These are phyloP conservation scores for Archivesica marissinica DNA, from an alignment of 1,140 invertebrate genomes.

Conservation along the genomic window DNA sequence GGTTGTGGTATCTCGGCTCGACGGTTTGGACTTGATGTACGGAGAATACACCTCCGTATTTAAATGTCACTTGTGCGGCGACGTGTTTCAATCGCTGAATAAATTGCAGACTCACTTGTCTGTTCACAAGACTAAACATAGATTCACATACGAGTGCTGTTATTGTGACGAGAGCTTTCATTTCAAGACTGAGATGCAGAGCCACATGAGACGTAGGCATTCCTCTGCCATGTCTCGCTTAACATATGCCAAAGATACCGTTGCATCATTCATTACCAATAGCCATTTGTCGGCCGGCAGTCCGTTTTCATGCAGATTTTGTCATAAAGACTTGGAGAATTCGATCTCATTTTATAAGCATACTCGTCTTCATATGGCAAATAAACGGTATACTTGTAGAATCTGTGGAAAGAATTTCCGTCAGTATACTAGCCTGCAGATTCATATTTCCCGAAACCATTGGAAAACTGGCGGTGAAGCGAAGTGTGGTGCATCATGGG, in stretches of 20 bases:
- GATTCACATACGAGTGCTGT: slow-evolving; percentile 80
- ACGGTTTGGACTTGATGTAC: slow-evolving; percentile 82
- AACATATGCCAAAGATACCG: slow-evolving; percentile 42
- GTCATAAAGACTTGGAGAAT: slow-evolving; percentile 98
- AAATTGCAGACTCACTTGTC: slow-evolving; percentile 83
- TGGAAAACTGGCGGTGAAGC: slow-evolving; percentile 47
- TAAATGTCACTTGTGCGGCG: slow-evolving; percentile 84
- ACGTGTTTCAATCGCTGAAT: slow-evolving; percentile 81
- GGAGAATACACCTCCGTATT: slow-evolving; percentile 83
- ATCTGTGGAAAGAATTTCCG: slow-evolving; percentile 85
- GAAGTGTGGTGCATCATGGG: slow-evolving; percentile 23
- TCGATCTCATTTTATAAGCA: slow-evolving; percentile 99
- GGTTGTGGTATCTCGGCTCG: slow-evolving; percentile 82
- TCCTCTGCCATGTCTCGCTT: slow-evolving; percentile 18
- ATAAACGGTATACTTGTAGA: slow-evolving; percentile 94
- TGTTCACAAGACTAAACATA: slow-evolving; percentile 79
- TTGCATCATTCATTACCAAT: slow-evolving; percentile 4
- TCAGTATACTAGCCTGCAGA: slow-evolving; percentile 84
- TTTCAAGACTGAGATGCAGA: slow-evolving; percentile 77
- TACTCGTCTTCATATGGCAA: slow-evolving; percentile 97
- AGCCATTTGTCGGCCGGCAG: slow-evolving; percentile 27
- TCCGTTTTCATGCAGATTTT: slow-evolving; percentile 92
- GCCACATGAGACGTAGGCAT: slow-evolving; percentile 77
- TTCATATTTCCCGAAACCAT: slow-evolving; percentile 80
- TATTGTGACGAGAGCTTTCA: slow-evolving; percentile 81